These are phyloP conservation scores for Temnothorax curvispinosus DNA, from an alignment of 1,140 invertebrate genomes.

Conservation along the genomic window DNA sequence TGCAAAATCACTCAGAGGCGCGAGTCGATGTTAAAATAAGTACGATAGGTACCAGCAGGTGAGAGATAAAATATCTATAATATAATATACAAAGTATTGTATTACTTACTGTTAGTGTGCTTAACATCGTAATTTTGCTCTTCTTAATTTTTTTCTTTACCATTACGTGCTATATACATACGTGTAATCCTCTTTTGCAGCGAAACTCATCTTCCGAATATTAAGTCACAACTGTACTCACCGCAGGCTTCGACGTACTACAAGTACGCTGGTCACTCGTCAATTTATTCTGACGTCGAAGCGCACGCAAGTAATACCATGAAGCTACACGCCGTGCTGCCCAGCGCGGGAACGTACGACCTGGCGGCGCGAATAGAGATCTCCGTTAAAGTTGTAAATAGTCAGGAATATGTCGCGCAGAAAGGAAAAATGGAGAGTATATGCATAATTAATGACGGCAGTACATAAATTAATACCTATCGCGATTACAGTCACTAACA, in stretches of 20 bases:
- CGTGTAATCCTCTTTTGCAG: conserved; percentile 75
- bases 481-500: conserved; percentile 13
- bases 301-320: conserved; percentile 75
- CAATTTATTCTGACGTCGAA: conserved; percentile 79
- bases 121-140: not conserved
- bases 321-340: conserved; percentile 80
- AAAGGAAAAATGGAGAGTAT: conserved; percentile 83
- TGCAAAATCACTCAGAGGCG: conserved; percentile 83
- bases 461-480: conserved; percentile 53
- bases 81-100: not conserved
- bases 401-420: conserved; percentile 80
- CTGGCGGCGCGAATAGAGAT: conserved; percentile 83
- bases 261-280: conserved; percentile 83
- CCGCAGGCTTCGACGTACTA: conserved; percentile 83
- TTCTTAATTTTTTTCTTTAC: not conserved
- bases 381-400: conserved; percentile 79
- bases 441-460: conserved; percentile 79
- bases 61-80: conserved; percentile 51
- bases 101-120: not conserved
- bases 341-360: conserved; percentile 83
- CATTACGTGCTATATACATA: not conserved
- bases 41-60: conserved; percentile 84
- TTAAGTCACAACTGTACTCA: conserved; percentile 83
- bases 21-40: conserved; percentile 79
- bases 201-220: conserved; percentile 78